Evolutionary conservation across 2,113 vertebrate species (phyloP).

Genomic region (Poecile atricapillus): DNA sequence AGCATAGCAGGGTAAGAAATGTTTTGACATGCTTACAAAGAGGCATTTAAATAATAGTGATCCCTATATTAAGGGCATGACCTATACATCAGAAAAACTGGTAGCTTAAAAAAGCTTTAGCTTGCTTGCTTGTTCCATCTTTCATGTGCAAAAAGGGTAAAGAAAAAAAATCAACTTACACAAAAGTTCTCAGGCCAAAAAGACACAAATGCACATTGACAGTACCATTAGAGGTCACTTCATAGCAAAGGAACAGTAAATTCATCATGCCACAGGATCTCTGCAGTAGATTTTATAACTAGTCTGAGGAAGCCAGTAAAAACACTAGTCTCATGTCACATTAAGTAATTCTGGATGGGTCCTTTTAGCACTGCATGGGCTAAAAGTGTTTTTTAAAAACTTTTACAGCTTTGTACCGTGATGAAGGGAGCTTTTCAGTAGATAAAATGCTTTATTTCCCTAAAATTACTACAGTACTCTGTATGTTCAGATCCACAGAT

Average conservation of each 20-base stretch:
- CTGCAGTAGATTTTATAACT: not conserved
- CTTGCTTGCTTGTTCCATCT: not conserved
- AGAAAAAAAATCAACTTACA: not conserved
- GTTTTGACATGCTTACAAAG: not conserved
- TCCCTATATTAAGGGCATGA: not conserved
- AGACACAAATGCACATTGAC: not conserved
- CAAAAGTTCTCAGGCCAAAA: not conserved
- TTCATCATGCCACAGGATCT: not conserved
- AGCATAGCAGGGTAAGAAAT: not conserved
- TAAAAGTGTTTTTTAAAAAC: not conserved
- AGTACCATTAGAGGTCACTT: not conserved
- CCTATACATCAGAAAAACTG: not conserved
- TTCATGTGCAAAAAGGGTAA: not conserved
- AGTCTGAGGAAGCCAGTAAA: not conserved
- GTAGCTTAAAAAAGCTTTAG: not conserved
- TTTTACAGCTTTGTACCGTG: not conserved
- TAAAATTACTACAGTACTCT: not conserved
- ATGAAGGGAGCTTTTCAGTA: not conserved
- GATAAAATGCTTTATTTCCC: not conserved
- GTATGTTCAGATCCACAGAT: not conserved
- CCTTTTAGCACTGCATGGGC: not conserved
- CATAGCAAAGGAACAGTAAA: not conserved
- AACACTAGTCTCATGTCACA: not conserved
- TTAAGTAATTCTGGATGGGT: not conserved
- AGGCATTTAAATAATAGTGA: not conserved